phyloP scores from a whole-genome alignment of 2,888 invertebrate genomes.

The Leptinotarsa peninsularis region DNA sequence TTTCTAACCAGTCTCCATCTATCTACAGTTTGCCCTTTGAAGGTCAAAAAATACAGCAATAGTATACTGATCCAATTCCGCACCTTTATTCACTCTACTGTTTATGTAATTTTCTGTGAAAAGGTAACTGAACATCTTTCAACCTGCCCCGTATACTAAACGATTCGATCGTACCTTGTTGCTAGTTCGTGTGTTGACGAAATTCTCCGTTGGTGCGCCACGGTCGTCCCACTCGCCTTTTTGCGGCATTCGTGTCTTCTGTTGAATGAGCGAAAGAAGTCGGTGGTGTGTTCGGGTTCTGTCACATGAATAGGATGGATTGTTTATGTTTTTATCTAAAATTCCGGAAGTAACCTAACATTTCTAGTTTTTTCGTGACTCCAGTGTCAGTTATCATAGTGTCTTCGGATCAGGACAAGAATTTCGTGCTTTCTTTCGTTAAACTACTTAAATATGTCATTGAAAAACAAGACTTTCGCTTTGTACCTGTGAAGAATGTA shows the following conservation, averaged over 20 bases:
- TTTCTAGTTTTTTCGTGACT: constrained; percentile 10
- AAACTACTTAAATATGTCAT: constrained; percentile 37
- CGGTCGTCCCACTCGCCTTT: constrained; percentile 48
- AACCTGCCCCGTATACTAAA: constrained; percentile 22
- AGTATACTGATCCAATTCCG: too few relatives aligned
- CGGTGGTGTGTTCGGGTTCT: constrained; percentile 39
- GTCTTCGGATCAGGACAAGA: constrained; percentile 1
- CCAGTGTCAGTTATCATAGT: constrained; percentile 21
- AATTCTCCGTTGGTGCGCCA: constrained; percentile 53
- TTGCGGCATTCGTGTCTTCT: constrained; percentile 55
- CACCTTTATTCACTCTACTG: too few relatives aligned
- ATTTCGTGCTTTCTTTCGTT: constrained; percentile 18
- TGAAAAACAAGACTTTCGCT: constrained; percentile 47
- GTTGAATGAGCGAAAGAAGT: constrained; percentile 52
- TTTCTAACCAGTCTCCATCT: too few relatives aligned
- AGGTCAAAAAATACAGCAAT: too few relatives aligned
- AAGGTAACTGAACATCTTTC: constrained; percentile 1
- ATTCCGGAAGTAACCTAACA: constrained; percentile 41
- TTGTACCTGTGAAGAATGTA: constrained; percentile 49
- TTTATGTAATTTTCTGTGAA: too few relatives aligned
- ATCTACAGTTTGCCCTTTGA: too few relatives aligned
- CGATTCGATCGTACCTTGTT: constrained; percentile 37
- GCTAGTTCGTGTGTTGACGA: constrained; percentile 39
- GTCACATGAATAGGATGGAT: constrained; percentile 41
- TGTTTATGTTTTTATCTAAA: constrained; percentile 53